Evolutionary conservation across 2,113 vertebrate genomes (phyloP).

Genomic region (Arizona elegans): DNA sequence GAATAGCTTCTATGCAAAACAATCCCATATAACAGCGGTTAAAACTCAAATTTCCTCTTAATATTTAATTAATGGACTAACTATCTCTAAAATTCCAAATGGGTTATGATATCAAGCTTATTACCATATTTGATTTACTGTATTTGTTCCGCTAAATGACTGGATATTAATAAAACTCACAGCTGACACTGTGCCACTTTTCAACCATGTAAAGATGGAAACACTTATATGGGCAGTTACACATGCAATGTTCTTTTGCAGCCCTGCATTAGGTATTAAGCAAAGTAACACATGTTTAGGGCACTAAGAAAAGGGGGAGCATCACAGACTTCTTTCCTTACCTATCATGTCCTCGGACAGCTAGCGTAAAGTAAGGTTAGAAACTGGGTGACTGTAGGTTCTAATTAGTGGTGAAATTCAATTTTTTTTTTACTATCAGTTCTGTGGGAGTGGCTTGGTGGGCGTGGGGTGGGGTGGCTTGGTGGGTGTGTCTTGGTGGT

Average conservation of each 20-base stretch:
- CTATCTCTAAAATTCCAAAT: slow-evolving; percentile 38
- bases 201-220: background rate
- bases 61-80: slow-evolving; percentile 48
- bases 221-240: background rate
- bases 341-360: background rate
- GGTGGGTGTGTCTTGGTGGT: no score
- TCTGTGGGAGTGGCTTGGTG: no score
- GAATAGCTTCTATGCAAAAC: slow-evolving; percentile 24
- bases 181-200: background rate
- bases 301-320: background rate
- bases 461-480: no score
- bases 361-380: background rate
- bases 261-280: background rate
- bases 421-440: no score
- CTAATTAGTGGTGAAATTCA: no score
- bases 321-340: background rate
- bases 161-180: background rate
- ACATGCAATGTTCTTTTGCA: background rate
- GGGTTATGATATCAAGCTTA: slow-evolving; percentile 21
- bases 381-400: background rate
- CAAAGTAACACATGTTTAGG: background rate
- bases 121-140: slow-evolving; percentile 11
- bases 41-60: slow-evolving; percentile 34
- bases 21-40: slow-evolving; percentile 25
- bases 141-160: slow-evolving; percentile 21